Evolutionary conservation across 2,113 vertebrate genomes (phyloP), one percentile per base, ranked within the genome.

Genomic region (Leptosomus discolor): DNA sequence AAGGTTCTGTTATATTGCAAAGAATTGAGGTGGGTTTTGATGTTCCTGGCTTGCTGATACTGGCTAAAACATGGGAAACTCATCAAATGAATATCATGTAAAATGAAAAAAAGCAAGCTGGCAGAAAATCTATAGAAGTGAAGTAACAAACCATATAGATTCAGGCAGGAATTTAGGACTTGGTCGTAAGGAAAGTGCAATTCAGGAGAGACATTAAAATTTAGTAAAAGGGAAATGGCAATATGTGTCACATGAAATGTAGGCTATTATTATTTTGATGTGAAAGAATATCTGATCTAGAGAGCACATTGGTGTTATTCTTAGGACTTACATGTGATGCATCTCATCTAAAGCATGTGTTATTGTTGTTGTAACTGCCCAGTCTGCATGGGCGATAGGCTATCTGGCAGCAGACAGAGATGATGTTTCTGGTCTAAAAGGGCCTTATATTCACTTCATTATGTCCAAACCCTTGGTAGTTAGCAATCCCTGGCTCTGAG

Each of bases 91-190:
- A 27, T 91, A 74, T 46, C 11, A 61, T 0, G 2, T 34, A 70
- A 92, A 64, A 88, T n/a, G 21, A 22, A 76, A 67, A 80, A 89
- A 73, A 63, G 11, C 53, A 80, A 77, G 6, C 9, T 86, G 58
- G 10, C 67, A 95, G 58, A 86, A 96, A 84, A 91, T 80, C 71
- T 74, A 45, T 67, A 74, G 30, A 70, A 75, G 27, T 54, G 32
- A 81, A 74, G 15, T 30, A 90, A 13, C 41, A 92, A 84, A 54
- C 21, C 1, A 6, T 16, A 53, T 23, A 81, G 26, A 74, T 57
- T 80, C 32, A 75, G 45, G 41, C 10, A 94, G 41, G 46, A 91
- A 88, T 83, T 74, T 80, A 81, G 51, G 45, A 54, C 6, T 36
- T 37, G 41, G 24, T 84, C 29, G 37, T n/a, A 65, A 74, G 24